Base-by-base conservation (phyloP, 2,888 invertebrate species). In the Drosophila parthenogenetica region DNA sequence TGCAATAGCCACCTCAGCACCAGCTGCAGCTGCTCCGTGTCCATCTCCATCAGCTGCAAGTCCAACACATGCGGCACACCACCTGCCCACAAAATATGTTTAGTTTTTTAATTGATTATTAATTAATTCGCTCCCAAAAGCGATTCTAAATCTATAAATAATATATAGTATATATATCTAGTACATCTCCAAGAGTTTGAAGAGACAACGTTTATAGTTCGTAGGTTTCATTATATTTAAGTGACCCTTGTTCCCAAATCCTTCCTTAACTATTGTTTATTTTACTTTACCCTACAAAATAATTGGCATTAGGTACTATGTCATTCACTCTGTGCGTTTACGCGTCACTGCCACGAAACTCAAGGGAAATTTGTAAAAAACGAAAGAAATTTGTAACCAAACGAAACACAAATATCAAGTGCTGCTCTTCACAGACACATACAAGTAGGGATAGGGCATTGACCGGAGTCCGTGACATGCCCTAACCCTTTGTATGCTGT, bases 21-120 rank as follows among this genome's bases (percentile, higher is more conserved):
- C 29, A 50, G 42, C 42, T 19, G 13, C 45, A 55, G 46, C 45
- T 2, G 5, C 29, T 29, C 19, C 19, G 3, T 29, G 29, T 29
- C 29, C 51, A 48, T 13, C 57, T 42, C 64, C 63, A 50, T 39
- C 48, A 45, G 22, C 61, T 22, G 39, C 45, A 22, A 43, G 17
- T 43, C 50, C 61, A 37, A 22, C 60, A 25, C 73, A 40, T 16
- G 43, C 43, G 19, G 43, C 22, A 45, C 45, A 45, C 22, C 46
- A 76, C 67, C 78, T 79, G 80, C 85, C 84, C 59, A 78, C 84
- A 80, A 84, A 87, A 63, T 84, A 73, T 43, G 59, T 81, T 64
- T 83, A 81, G 69, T 49, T 35, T 45, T 55, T 13, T 17, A 50
- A n/a, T 35, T 19, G 11, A 32, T 19, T 25, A 25, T 25, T 25